These are phyloP conservation scores for Drosophila hamatofila DNA, from an alignment of 2,888 invertebrate species.

Conservation along the genomic window DNA sequence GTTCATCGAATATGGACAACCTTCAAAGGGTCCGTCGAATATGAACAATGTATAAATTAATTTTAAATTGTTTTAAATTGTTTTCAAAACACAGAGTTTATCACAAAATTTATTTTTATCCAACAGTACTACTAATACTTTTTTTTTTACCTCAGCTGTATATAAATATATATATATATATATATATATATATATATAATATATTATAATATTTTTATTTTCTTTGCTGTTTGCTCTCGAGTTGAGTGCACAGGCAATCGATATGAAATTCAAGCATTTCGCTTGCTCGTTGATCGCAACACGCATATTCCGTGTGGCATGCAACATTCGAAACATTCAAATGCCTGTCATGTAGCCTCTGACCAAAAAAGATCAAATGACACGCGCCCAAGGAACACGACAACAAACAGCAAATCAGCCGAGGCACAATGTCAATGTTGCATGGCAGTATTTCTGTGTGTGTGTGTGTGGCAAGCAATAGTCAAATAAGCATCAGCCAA, in stretches of 20 bases:
- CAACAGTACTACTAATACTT: too few relatives aligned
- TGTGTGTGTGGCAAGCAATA: neutral
- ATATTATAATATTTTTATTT: constrained; percentile 3
- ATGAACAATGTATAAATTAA: too few relatives aligned
- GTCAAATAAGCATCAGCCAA: constrained; percentile 16
- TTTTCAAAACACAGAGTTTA: too few relatives aligned
- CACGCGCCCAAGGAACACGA: too few relatives aligned
- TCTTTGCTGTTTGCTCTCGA: too few relatives aligned
- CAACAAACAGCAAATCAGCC: constrained; percentile 17
- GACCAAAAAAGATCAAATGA: constrained; percentile 50
- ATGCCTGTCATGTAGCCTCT: constrained; percentile 44
- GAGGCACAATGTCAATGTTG: neutral
- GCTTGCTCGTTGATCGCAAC: constrained; percentile 36
- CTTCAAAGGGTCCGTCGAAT: too few relatives aligned
- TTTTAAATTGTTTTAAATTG: too few relatives aligned
- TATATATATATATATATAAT: neutral
- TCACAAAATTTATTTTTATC: too few relatives aligned
- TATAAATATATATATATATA: neutral
- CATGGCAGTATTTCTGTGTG: neutral
- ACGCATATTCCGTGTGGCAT: constrained; percentile 55
- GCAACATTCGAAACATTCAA: constrained; percentile 50
- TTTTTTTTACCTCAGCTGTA: too few relatives aligned
- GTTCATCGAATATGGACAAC: too few relatives aligned
- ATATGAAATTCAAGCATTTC: constrained; percentile 11
- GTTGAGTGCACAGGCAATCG: constrained; percentile 24